A percentile compares a stretch with the other conserved stretches of the same genome.
Conservation (phyloP, 1,140 invertebrate species). For the Drosophila mayri region DNA sequence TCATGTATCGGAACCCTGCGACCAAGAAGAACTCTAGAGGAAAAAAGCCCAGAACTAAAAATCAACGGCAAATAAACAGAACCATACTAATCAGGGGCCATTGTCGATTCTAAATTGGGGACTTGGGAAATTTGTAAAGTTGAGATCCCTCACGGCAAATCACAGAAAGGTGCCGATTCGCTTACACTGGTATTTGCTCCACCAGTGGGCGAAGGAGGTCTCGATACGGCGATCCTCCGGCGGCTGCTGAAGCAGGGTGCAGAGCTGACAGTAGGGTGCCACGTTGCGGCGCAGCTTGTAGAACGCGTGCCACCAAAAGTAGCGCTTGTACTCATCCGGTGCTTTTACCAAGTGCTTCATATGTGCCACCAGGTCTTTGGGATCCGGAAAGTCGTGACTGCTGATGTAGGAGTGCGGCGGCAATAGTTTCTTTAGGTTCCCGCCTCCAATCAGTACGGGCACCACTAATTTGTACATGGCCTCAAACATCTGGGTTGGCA, state of each 20-base stretch:
- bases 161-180: not conserved
- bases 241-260: slow-evolving; percentile 7
- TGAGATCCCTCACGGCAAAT: not conserved
- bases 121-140: not conserved
- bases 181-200: slow-evolving; percentile 51
- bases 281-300: slow-evolving; percentile 33
- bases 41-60: slow-evolving; percentile 3
- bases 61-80: slow-evolving; percentile 7
- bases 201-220: slow-evolving; percentile 47
- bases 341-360: slow-evolving; percentile 5
- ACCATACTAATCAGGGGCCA: not conserved
- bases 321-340: slow-evolving; percentile 24
- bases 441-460: slow-evolving; percentile 54
- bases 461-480: slow-evolving; percentile 49
- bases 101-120: slow-evolving; percentile 53
- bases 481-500: slow-evolving; percentile 43
- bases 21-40: not conserved
- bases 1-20: not conserved
- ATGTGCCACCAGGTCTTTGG: slow-evolving; percentile 25
- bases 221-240: not conserved
- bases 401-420: slow-evolving; percentile 46
- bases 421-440: slow-evolving; percentile 30
- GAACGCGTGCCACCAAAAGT: slow-evolving; percentile 57
- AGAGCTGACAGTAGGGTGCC: slow-evolving; percentile 51
- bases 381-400: slow-evolving; percentile 25